phyloP scores from a whole-genome alignment of 2,797 vertebrate species.

The Arremon brunneinucha region DNA sequence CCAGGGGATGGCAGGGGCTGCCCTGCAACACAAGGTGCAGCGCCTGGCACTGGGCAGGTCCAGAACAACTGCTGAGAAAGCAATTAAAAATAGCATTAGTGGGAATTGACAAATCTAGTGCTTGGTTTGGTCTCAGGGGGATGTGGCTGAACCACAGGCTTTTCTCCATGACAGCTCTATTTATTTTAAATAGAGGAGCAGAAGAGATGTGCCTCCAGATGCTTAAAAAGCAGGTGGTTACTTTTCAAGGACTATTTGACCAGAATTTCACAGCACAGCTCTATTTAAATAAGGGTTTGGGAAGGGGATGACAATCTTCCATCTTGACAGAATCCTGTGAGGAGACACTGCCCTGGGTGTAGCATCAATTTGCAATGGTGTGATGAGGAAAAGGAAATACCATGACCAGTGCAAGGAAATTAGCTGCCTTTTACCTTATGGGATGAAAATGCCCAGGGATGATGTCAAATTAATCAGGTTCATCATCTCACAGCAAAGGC shows the following conservation, averaged over 20 bases:
- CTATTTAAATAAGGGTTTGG: background rate
- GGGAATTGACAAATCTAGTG: background rate
- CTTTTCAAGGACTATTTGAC: background rate
- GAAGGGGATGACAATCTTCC: background rate
- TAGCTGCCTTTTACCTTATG: background rate
- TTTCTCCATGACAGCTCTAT: conserved; percentile 14
- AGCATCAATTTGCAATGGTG: background rate
- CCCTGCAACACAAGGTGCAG: background rate
- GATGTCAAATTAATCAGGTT: background rate
- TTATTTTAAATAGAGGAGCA: background rate
- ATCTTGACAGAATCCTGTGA: background rate
- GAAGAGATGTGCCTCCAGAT: background rate
- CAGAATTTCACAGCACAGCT: background rate
- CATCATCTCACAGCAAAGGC: background rate
- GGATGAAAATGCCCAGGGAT: background rate
- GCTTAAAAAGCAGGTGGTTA: background rate
- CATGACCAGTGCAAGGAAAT: background rate
- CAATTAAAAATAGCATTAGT: conserved; percentile 36
- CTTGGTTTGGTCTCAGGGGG: background rate
- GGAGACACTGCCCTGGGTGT: background rate
- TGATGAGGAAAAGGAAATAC: background rate
- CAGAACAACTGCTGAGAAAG: background rate
- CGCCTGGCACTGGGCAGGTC: rapidly evolving
- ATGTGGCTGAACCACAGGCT: background rate
- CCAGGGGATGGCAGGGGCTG: background rate